Conservation (phyloP, 2,888 invertebrate genomes). For the Drosophila pseudotalamancana region DNA sequence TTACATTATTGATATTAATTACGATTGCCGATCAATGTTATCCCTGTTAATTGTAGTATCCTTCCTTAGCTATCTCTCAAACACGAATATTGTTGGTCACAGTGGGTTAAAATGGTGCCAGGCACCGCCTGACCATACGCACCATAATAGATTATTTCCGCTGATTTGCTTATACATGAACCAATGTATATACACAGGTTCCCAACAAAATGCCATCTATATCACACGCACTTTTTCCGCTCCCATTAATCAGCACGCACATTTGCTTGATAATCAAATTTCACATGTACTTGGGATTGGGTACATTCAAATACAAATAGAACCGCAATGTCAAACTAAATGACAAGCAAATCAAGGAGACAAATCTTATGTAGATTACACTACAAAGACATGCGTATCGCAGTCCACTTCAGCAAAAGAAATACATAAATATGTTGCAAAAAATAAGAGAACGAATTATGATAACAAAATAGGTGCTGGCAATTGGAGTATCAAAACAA, state of each 20-base stretch:
- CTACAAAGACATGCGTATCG: conserved; percentile 25
- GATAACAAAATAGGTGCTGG: conserved; percentile 35
- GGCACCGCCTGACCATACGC: conserved; percentile 53
- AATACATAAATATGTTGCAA: not conserved
- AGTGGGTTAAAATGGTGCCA: conserved; percentile 61
- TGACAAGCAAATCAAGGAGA: conserved; percentile 30
- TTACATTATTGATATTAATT: too few relatives aligned
- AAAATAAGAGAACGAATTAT: conserved; percentile 5
- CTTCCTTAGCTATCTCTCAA: not conserved
- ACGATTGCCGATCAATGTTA: too few relatives aligned
- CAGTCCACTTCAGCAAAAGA: conserved; percentile 2
- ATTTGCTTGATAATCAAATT: conserved; percentile 15
- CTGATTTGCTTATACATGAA: conserved; percentile 39
- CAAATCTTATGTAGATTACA: conserved; percentile 17
- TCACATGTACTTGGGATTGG: conserved; percentile 14
- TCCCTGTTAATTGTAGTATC: too few relatives aligned
- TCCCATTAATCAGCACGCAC: conserved; percentile 45
- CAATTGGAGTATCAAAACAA: conserved; percentile 55
- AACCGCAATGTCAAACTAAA: conserved; percentile 27
- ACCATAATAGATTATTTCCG: conserved; percentile 64
- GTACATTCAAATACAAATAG: conserved; percentile 9
- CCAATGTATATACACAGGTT: not conserved
- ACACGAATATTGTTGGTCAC: not conserved
- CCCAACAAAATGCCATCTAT: conserved; percentile 7
- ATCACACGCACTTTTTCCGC: conserved; percentile 52